Evolutionary conservation across 2,113 vertebrate genomes (phyloP).

Genomic region (Paraplagusia blochii): DNA sequence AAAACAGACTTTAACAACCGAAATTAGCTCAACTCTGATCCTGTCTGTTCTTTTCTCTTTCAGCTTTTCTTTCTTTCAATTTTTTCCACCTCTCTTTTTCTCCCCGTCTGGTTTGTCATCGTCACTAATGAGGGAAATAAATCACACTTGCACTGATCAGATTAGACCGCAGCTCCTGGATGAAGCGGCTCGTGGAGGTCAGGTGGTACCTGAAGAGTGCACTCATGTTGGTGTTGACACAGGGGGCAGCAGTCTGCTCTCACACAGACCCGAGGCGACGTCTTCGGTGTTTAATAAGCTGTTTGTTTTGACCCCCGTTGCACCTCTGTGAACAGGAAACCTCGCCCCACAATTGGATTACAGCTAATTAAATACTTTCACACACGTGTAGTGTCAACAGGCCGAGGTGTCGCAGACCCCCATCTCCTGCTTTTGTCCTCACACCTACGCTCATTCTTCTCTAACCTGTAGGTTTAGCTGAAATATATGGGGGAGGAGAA

Average conservation of each 20-base stretch:
- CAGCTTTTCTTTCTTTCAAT: conserved; percentile 26
- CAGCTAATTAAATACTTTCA: conserved; percentile 67
- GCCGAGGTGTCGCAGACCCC: conserved; percentile 39
- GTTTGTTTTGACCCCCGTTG: conserved; percentile 68
- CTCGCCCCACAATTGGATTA: conserved; percentile 67
- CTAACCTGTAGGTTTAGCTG: background rate
- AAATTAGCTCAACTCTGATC: conserved; percentile 38
- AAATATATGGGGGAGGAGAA: no score
- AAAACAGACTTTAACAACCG: conserved; percentile 23
- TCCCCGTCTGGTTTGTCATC: conserved; percentile 13
- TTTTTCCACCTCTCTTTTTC: background rate
- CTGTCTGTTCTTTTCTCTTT: conserved; percentile 24
- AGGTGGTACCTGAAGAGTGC: conserved; percentile 30
- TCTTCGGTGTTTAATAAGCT: conserved; percentile 60
- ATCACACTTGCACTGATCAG: conserved; percentile 20
- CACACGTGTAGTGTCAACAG: conserved; percentile 59
- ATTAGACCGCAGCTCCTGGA: conserved; percentile 12
- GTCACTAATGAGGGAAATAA: conserved; percentile 25
- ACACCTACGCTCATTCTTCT: conserved; percentile 8
- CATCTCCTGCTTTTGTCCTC: conserved; percentile 4
- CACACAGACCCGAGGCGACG: conserved; percentile 22
- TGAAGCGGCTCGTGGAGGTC: conserved; percentile 23
- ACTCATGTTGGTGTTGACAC: conserved; percentile 29
- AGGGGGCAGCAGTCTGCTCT: conserved; percentile 24
- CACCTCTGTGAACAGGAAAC: conserved; percentile 69